These are phyloP conservation scores for Parauchenoglanis punctatus DNA, from an alignment of 2,797 vertebrate genomes.

Conservation along the genomic window DNA sequence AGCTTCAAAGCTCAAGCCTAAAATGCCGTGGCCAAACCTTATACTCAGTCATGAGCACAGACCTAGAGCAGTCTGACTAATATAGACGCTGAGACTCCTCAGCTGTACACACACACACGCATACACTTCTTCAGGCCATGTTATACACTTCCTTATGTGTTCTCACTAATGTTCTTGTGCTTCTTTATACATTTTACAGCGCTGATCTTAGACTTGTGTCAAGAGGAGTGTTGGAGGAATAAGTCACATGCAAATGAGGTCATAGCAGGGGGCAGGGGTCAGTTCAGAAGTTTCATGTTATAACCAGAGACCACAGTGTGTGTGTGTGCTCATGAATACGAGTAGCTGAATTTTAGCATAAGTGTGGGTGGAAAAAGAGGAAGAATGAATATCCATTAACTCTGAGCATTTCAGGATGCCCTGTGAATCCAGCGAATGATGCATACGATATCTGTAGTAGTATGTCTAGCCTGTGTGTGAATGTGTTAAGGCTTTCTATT, in stretches of 20 bases:
- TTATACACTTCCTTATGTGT: constrained; percentile 70
- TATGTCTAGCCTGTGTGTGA: not conserved
- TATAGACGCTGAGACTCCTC: constrained; percentile 23
- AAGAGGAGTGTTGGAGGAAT: constrained; percentile 14
- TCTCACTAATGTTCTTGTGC: constrained; percentile 70
- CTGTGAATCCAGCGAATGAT: constrained; percentile 3
- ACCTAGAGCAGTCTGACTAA: constrained; percentile 50
- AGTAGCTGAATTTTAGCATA: constrained; percentile 19
- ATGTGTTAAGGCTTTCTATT: not conserved
- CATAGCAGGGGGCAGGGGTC: constrained; percentile 20
- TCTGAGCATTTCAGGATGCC: not conserved
- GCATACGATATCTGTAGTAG: not conserved
- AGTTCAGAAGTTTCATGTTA: constrained; percentile 7
- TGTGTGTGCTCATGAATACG: not conserved
- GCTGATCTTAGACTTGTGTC: constrained; percentile 23
- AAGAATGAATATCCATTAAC: constrained; percentile 20
- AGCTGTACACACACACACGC: constrained; percentile 52
- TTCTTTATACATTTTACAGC: constrained; percentile 50
- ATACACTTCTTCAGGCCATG: constrained; percentile 66
- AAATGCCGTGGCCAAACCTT: constrained; percentile 46
- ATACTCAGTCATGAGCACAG: constrained; percentile 41
- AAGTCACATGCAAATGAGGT: constrained; percentile 35
- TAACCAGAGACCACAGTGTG: not conserved
- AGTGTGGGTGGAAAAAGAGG: not conserved
- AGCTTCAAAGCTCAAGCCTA: constrained; percentile 67